These are phyloP conservation scores for Corbicula japonica DNA, from an alignment of 2,888 invertebrate genomes.

Conservation along the genomic window DNA sequence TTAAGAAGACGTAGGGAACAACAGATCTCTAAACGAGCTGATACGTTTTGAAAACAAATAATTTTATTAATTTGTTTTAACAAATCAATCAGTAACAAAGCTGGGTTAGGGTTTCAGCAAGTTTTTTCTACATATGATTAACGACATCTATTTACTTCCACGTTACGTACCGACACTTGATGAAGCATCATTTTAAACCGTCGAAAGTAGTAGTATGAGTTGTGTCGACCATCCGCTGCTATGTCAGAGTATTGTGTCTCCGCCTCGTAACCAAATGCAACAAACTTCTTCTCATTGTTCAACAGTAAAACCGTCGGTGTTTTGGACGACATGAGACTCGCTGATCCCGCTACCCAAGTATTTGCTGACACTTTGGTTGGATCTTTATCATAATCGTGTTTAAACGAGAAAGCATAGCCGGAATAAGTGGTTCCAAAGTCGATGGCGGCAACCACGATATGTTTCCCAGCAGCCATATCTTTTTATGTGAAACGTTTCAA, in stretches of 20 bases:
- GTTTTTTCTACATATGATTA: too few relatives aligned
- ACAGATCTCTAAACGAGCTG: too few relatives aligned
- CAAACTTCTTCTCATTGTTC: constrained; percentile 13
- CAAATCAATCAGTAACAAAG: too few relatives aligned
- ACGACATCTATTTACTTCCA: too few relatives aligned
- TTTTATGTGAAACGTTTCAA: too few relatives aligned
- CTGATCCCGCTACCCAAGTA: constrained; percentile 29
- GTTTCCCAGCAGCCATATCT: too few relatives aligned
- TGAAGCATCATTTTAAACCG: constrained; percentile 18
- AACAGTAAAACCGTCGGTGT: constrained; percentile 20
- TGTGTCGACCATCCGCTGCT: constrained; percentile 13
- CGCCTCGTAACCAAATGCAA: constrained; percentile 21
- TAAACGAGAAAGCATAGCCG: constrained; percentile 49
- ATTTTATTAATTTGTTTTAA: too few relatives aligned
- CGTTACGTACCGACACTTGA: constrained; percentile 12
- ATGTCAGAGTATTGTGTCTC: constrained; percentile 7
- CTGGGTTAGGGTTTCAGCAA: too few relatives aligned
- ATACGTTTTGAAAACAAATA: too few relatives aligned
- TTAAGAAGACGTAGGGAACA: too few relatives aligned
- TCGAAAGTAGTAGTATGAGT: constrained; percentile 15
- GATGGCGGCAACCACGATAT: constrained; percentile 43
- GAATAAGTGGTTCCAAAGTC: constrained; percentile 46
- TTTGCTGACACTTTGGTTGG: constrained; percentile 40
- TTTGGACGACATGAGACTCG: constrained; percentile 30
- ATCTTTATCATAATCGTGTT: constrained; percentile 36